Conservation (phyloP, 1,140 invertebrate genomes). For the Microplitis demolitor region DNA sequence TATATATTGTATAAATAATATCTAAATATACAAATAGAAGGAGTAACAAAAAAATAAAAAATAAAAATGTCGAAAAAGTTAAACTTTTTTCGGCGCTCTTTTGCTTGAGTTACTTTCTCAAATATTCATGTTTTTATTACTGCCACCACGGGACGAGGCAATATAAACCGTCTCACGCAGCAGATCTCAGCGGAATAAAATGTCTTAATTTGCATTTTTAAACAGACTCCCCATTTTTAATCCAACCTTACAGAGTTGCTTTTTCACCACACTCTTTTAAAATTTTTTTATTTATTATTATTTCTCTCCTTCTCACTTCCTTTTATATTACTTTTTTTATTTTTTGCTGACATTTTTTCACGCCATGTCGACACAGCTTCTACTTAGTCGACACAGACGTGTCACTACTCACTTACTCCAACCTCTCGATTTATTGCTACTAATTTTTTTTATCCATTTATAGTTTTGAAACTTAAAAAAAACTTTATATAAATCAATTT, state of each 20-base stretch:
- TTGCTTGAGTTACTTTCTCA: conserved; percentile 13
- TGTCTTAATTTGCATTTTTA: conserved; percentile 49
- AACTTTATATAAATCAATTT: too few species aligned
- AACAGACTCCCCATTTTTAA: conserved; percentile 35
- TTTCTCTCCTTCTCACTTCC: conserved; percentile 15
- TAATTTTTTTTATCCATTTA: background rate
- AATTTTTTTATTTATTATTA: conserved; percentile 25
- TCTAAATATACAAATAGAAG: background rate
- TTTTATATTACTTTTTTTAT: conserved; percentile 2
- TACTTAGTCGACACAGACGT: background rate
- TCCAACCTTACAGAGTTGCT: conserved; percentile 10
- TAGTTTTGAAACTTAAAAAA: background rate
- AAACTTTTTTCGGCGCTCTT: background rate
- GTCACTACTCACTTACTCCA: background rate
- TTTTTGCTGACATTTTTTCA: background rate
- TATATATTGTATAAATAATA: too few species aligned
- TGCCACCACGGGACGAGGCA: conserved; percentile 7
- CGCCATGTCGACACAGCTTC: conserved; percentile 5
- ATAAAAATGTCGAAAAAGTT: background rate
- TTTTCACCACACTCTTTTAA: conserved; percentile 18
- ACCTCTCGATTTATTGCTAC: background rate
- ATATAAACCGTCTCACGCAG: conserved; percentile 21
- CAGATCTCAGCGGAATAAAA: conserved; percentile 42
- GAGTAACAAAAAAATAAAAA: background rate
- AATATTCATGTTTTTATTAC: conserved; percentile 34